phyloP scores from a whole-genome alignment of 2,113 vertebrate species.

The Lota lota region DNA sequence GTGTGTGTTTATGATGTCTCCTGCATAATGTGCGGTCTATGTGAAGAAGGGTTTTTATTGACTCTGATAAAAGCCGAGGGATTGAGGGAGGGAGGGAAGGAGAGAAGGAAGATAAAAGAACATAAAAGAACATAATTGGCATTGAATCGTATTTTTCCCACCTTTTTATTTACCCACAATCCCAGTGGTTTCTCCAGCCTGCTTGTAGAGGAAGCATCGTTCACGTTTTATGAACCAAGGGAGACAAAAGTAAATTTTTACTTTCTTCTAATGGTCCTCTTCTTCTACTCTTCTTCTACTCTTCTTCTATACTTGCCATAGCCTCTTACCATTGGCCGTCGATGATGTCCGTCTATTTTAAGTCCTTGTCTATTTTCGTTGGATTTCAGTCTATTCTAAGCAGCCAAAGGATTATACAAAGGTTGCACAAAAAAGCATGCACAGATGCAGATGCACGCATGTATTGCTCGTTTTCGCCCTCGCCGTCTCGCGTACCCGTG shows the following conservation, averaged over 20 bases:
- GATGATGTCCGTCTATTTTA: too few relatives aligned
- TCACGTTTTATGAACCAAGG: too few relatives aligned
- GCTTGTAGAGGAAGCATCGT: too few relatives aligned
- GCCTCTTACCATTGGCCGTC: too few relatives aligned
- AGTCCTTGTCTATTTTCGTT: not conserved
- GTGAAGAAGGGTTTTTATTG: not conserved
- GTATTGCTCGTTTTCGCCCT: not conserved
- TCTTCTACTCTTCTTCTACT: too few relatives aligned
- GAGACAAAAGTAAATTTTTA: too few relatives aligned
- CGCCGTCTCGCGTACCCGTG: not conserved
- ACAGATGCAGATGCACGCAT: not conserved
- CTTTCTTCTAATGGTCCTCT: too few relatives aligned
- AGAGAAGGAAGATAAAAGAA: not conserved
- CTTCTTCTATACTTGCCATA: too few relatives aligned
- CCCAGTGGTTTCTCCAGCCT: not conserved
- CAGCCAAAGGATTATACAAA: not conserved
- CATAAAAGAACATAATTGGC: not conserved
- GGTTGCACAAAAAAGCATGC: not conserved
- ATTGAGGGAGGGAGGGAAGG: not conserved
- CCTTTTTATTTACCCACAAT: not conserved
- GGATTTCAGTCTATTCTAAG: not conserved
- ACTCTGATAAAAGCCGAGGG: constrained; percentile 12
- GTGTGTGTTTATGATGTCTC: constrained; percentile 19
- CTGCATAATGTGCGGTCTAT: constrained; percentile 35
- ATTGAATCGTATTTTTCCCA: not conserved